Evolutionary conservation across 2,113 vertebrate genomes (phyloP).

Genomic region (Chinchilla lanigera): DNA sequence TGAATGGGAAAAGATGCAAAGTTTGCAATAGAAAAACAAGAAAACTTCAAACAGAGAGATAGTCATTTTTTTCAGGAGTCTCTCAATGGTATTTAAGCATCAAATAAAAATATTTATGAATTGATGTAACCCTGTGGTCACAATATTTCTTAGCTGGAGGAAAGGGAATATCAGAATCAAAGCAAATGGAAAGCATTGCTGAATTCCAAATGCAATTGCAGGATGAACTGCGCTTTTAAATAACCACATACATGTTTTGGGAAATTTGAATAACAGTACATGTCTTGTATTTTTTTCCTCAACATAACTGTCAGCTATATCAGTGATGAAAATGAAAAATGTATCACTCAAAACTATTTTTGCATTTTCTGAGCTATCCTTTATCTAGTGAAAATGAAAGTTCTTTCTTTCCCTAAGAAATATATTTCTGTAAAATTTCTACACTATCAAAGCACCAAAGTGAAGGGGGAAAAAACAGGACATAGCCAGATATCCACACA

Average conservation of each 20-base stretch:
- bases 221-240: constrained; percentile 57
- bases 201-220: constrained; percentile 49
- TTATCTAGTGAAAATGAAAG: constrained; percentile 71
- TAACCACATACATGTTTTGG: constrained; percentile 57
- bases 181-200: constrained; percentile 19
- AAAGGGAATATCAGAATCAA: constrained; percentile 56
- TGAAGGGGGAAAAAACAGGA: neutral
- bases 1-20: constrained; percentile 36
- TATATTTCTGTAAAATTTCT: constrained; percentile 37
- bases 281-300: neutral
- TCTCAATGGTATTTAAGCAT: constrained; percentile 46
- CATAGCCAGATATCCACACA: neutral
- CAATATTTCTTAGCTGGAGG: constrained; percentile 34
- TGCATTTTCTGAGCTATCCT: constrained; percentile 53
- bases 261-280: constrained; percentile 34
- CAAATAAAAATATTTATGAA: constrained; percentile 69
- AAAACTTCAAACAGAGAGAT: neutral
- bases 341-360: constrained; percentile 64
- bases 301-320: constrained; percentile 66
- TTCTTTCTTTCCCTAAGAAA: constrained; percentile 16
- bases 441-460: constrained; percentile 51
- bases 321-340: constrained; percentile 76
- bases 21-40: neutral
- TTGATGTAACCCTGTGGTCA: constrained; percentile 12
- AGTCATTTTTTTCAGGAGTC: neutral